A percentile compares a stretch with the other conserved stretches of the same genome.
These are phyloP conservation scores for Dendroctonus ponderosae DNA, from an alignment of 1,140 invertebrate genomes.

Conservation along the genomic window DNA sequence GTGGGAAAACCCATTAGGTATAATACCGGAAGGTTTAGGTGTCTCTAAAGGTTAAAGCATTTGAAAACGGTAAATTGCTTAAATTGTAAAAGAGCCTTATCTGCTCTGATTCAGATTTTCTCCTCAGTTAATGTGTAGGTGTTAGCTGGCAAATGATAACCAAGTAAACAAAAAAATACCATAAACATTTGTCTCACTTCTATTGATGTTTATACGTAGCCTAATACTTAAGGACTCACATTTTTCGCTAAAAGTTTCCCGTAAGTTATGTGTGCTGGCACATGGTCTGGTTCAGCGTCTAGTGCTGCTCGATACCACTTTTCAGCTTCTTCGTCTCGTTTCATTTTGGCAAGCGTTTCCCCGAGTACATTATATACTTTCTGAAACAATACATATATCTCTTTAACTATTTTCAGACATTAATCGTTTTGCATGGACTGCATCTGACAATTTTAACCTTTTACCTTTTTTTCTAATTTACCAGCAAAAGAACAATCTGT, in stretches of 20 bases:
- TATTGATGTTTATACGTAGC: too few species aligned
- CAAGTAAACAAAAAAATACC: too few species aligned
- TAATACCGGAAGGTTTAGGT: constrained; percentile 6
- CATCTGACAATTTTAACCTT: too few species aligned
- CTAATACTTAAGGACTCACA: constrained; percentile 62
- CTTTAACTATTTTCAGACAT: neutral
- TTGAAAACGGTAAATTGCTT: too few species aligned
- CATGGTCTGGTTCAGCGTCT: constrained; percentile 77
- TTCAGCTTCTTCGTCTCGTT: constrained; percentile 78
- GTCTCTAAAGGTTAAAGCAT: neutral
- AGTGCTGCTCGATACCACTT: constrained; percentile 80
- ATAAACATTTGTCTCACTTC: too few species aligned
- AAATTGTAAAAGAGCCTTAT: too few species aligned
- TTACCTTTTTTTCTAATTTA: too few species aligned
- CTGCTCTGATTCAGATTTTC: too few species aligned
- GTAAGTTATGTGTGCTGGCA: constrained; percentile 86
- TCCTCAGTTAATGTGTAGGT: too few species aligned
- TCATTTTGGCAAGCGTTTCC: constrained; percentile 78
- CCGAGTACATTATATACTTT: constrained; percentile 84
- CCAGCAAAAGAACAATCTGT: too few species aligned
- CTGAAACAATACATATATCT: constrained; percentile 50
- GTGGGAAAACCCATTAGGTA: constrained; percentile 11
- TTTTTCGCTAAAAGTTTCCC: constrained; percentile 86
- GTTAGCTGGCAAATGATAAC: too few species aligned
- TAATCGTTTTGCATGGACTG: too few species aligned